A percentile compares a stretch with the other conserved stretches of the same genome.
Evolutionary conservation across 2,113 vertebrate genomes (phyloP).

Genomic region (Macroglossus sobrinus): DNA sequence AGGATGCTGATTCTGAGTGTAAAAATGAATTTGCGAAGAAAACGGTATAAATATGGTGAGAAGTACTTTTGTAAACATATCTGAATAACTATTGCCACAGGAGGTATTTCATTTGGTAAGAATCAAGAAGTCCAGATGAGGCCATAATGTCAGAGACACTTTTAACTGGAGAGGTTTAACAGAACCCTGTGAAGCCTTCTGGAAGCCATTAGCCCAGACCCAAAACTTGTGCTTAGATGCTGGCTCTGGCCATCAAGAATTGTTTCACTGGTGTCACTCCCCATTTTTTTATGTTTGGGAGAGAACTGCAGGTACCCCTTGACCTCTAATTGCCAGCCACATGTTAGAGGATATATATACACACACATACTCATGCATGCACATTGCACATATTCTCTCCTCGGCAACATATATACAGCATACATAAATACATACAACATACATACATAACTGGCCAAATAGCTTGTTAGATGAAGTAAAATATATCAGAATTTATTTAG

Average conservation of each 20-base stretch:
- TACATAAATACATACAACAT: no score
- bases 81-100: background rate
- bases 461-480: background rate
- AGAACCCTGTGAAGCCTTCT: background rate
- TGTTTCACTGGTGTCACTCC: background rate
- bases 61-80: background rate
- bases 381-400: no score
- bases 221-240: background rate
- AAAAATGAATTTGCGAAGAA: conserved; percentile 2
- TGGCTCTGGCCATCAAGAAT: background rate
- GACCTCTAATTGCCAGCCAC: background rate
- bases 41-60: background rate
- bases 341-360: background rate
- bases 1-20: background rate
- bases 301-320: background rate
- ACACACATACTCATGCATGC: no score
- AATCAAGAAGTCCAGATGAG: background rate
- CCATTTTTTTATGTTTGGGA: background rate
- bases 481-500: background rate
- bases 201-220: background rate
- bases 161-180: background rate
- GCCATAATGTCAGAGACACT: background rate
- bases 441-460: background rate
- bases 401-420: no score
- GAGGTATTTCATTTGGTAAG: background rate